Evolutionary conservation across 2,797 vertebrate genomes (phyloP).

Genomic region (Capromys pilorides): DNA sequence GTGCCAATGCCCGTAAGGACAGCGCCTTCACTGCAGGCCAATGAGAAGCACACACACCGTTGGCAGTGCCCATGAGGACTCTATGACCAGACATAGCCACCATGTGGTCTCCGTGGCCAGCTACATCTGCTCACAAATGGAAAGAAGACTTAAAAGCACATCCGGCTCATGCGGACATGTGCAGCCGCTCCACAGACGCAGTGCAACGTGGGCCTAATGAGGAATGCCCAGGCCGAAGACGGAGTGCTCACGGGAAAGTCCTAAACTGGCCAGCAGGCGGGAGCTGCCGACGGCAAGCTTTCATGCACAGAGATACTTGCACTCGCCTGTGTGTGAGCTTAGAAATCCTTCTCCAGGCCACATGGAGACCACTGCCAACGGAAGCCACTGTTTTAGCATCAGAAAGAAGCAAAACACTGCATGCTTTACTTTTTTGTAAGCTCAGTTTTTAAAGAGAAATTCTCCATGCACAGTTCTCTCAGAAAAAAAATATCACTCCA

Average conservation of each 20-base stretch:
- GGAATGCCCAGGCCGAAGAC: background rate
- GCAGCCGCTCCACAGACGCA: background rate
- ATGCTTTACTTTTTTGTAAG: background rate
- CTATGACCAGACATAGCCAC: background rate
- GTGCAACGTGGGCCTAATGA: background rate
- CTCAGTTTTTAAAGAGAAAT: slow-evolving; percentile 51
- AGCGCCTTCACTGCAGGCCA: background rate
- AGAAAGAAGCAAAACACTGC: slow-evolving; percentile 27
- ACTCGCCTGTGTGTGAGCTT: background rate
- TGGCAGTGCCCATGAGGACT: background rate
- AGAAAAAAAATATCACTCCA: slow-evolving; percentile 64
- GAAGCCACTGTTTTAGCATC: background rate
- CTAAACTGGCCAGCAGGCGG: background rate
- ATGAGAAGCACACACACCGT: background rate
- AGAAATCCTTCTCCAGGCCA: background rate
- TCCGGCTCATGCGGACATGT: background rate
- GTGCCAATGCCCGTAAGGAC: background rate
- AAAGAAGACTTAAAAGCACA: slow-evolving; percentile 20
- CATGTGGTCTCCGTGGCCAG: background rate
- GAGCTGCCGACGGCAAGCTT: background rate
- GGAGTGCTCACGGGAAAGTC: slow-evolving; percentile 12
- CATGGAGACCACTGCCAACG: background rate
- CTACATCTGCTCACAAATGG: slow-evolving; percentile 43
- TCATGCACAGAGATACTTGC: background rate
- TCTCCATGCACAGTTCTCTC: slow-evolving; percentile 54